A percentile compares a stretch with the other conserved stretches of the same genome.
Evolutionary conservation across 2,797 vertebrate species (phyloP).

Genomic region (Clarias platycephalus): DNA sequence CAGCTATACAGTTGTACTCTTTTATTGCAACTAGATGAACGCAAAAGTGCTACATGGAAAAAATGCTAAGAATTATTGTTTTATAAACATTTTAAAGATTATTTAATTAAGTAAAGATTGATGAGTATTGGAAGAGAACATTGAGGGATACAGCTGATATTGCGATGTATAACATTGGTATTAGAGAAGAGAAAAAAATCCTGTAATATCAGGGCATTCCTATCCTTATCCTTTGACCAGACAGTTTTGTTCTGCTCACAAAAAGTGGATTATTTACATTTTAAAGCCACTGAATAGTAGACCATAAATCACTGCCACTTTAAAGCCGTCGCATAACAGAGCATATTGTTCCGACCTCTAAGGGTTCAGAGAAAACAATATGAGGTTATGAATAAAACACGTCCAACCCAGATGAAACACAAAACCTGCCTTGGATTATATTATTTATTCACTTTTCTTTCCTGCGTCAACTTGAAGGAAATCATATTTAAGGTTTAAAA

Average conservation of each 20-base stretch:
- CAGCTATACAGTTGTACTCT: not conserved
- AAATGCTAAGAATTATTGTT: not conserved
- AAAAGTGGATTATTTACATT: constrained; percentile 17
- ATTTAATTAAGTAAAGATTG: not conserved
- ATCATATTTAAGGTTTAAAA: constrained; percentile 16
- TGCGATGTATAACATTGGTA: not conserved
- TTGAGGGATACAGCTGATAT: not conserved
- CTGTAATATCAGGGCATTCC: not conserved
- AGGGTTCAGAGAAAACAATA: constrained; percentile 22
- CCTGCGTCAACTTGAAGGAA: not conserved
- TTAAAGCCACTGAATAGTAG: constrained; percentile 14
- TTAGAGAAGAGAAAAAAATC: not conserved
- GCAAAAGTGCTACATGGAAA: not conserved
- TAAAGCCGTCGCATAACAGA: not conserved
- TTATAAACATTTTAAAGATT: not conserved
- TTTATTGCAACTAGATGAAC: not conserved
- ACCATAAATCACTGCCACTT: constrained; percentile 26
- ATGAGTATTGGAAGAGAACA: not conserved
- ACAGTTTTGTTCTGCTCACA: not conserved
- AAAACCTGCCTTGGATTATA: not conserved
- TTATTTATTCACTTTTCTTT: constrained; percentile 15
- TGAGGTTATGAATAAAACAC: constrained; percentile 23
- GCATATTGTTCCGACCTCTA: constrained; percentile 3
- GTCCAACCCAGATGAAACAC: not conserved
- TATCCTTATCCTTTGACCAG: not conserved